Evolutionary conservation across 1,140 invertebrate species (phyloP), one percentile per base, ranked within the genome.

Genomic region (Akabosia matsudoensis): DNA sequence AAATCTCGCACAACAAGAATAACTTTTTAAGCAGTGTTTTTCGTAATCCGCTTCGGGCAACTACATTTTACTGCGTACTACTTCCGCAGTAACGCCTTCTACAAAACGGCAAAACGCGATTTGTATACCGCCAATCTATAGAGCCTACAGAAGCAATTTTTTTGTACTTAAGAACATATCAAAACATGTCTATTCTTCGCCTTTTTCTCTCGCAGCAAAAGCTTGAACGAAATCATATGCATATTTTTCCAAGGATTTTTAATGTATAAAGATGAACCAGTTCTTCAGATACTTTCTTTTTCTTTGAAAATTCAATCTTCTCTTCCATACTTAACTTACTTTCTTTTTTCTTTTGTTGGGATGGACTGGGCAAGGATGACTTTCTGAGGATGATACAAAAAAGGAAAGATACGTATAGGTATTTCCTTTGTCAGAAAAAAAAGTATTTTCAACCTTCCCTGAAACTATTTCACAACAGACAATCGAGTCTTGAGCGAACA

Each of bases 1-100:
- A n/a, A n/a, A n/a, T n/a, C n/a, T n/a, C 45, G 45, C 10, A 10
- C n/a, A n/a, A 24, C 54, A 13, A 22, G n/a, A 61, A 22, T n/a
- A n/a, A 45, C 37, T 18, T 7, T 30, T 67, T 13, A 67, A 67
- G 28, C 61, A 67, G 24, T 67, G 61, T 67, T 67, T 67, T 67
- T 30, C 31, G 61, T 67, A 67, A 67, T 67, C 61, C 61, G 61
- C 61, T 67, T 67, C 61, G 31, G 61, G 61, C 61, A 16, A 67
- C 61, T 30, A 30, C 61, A n/a, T 67, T 67, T 67, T 45, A 67
- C 37, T 45, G 37, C 37, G 37, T 22, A 67, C 61, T 30, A 67
- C 61, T 67, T 67, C 61, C 61, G 7, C 61, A 28, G 61, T 67
- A 67, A 67, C 61, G 61, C 61, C 61, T 67, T 67, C 31, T 30